Base-by-base conservation (phyloP, 2,797 vertebrate genomes). In the Simalia tracyae region DNA sequence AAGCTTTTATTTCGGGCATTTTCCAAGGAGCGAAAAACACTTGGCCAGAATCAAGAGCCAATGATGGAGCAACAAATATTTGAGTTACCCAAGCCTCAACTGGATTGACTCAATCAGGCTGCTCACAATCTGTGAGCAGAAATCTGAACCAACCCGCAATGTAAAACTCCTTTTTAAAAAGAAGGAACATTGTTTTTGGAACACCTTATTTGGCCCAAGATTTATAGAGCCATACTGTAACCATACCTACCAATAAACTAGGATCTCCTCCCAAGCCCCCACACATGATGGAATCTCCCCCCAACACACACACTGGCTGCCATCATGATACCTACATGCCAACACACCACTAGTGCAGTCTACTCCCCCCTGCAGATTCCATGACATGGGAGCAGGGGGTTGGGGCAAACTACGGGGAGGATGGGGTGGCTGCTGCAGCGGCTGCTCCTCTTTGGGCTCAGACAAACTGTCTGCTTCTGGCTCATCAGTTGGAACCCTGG, bases 331-430 rank as follows among this genome's bases (percentile, higher is more conserved):
- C 99, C 98, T 96, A 99, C 98, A 96, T 92, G 99, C 98, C 88
- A 99, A 95, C 76, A 99, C 99, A 0, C 99, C 98, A 63, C 99
- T 99, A 66, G 99, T 98, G n/a, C 98, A 99, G 97, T 99, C 99
- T 85, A 99, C 98, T 0, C 98, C 98, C 0, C 98, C 98, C 68
- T 98, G 98, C 90, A 99, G 97, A 96, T 98, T 98, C 99, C 99
- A 99, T 36, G 99, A 98, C 93, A 98, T 97, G 68, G 98, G 96
- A 0, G 98, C 93, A 0, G 97, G 97, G 24, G 97, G 94, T 10
- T 96, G 94, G 2, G 96, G 94, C 66, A 96, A 93, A 56, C 64
- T 97, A 96, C 60, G 98, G 94, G 57, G 97, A 93, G 90, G 93
- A 0, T 96, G 61, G 42, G 63, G 46, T 5, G 87, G 92, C 31